A percentile compares a stretch with the other conserved stretches of the same genome.
These are phyloP conservation scores for Centropus bengalensis DNA, from an alignment of 2,113 vertebrate genomes.

Conservation along the genomic window DNA sequence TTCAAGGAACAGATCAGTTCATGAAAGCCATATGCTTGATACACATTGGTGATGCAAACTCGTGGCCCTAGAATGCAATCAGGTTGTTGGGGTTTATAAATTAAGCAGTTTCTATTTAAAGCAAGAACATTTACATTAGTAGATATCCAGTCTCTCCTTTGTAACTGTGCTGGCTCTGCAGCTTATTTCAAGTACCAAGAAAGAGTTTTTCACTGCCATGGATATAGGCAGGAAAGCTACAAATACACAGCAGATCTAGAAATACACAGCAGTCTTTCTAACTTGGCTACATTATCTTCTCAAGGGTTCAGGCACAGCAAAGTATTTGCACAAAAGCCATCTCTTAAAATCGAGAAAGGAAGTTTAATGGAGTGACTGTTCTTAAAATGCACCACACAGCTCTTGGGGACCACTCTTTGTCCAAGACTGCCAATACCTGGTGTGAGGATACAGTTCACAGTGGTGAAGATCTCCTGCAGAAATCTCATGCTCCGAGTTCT, in stretches of 20 bases:
- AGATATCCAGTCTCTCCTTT: neutral
- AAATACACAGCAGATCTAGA: neutral
- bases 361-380: neutral
- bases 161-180: neutral
- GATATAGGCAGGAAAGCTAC: neutral
- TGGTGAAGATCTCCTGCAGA: constrained; percentile 56
- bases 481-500: constrained; percentile 65
- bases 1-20: neutral
- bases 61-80: neutral
- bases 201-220: neutral
- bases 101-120: neutral
- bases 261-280: neutral
- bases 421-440: constrained; percentile 55
- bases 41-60: neutral
- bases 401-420: neutral
- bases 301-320: neutral
- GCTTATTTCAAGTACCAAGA: neutral
- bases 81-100: neutral
- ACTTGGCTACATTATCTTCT: neutral
- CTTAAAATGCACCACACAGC: neutral
- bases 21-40: neutral
- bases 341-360: neutral
- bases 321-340: neutral
- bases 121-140: neutral
- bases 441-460: constrained; percentile 69